Base-by-base conservation (phyloP, 2,888 invertebrate species). In the Apomyelois bistriatella region DNA sequence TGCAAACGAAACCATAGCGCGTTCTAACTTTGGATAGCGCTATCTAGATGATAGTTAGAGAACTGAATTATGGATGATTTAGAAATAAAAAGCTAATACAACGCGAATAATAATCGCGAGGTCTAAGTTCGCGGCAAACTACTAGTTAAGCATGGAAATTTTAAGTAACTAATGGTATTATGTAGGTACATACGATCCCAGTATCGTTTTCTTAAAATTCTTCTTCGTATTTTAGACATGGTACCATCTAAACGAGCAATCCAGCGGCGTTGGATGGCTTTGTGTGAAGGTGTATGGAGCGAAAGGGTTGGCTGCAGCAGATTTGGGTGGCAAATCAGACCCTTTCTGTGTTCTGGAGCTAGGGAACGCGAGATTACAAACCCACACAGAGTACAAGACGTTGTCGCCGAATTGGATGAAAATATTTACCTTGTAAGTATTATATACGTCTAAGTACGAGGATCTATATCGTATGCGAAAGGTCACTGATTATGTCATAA, bases 371-470 rank as follows among this genome's bases (percentile, higher is more conserved):
- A 93, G 99, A 49, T 90, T 99, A 35, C 99, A 99, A 82, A 99
- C 99, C 0, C 98, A 99, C 80, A 99, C 99, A 0, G 99, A 99
- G 82, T 99, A 99, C 82, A 99, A 99, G 83, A 99, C 99, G 0
- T 87, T 99, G 16, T 92, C 95, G 52, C 99, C 99, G 0, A 97
- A 95, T 62, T 99, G 99, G 99, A 98, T 98, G 91, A 99, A 99
- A 86, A 97, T 99, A 64, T 99, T 99, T 79, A 98, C 97, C 42
- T 99, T 99, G 97, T 98, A 89, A 93, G 96, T 93, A 51, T 6
- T 3, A 10, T 4, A 6, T 6, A 32, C 2, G 8, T 3, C 7
- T 10, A 32, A 32, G 32, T 32, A n/a, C n/a, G n/a, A n/a, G n/a
- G n/a, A n/a, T n/a, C n/a, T n/a, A n/a, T n/a, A n/a, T n/a, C n/a